Base-by-base conservation (phyloP, 2,113 vertebrate genomes). In the Strigops habroptila region DNA sequence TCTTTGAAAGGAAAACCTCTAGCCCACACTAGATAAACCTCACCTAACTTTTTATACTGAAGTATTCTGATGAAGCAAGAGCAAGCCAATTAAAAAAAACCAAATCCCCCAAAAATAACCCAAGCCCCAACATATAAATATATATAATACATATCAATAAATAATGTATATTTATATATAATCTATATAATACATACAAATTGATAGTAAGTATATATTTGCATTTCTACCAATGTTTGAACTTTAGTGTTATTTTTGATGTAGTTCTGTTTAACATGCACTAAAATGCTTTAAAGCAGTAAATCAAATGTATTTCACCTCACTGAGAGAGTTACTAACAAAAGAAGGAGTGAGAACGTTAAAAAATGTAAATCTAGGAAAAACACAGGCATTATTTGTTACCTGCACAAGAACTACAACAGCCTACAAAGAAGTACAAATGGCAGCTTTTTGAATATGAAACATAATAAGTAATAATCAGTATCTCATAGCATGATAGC, bases 401-500 rank as follows among this genome's bases (percentile, higher is more conserved):
- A 41, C 28, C 33, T 46, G 19, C 15, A 10, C 37, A 31, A 49
- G 85, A 91, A 53, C 5, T 28, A 62, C 21, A 67, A 64, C 39
- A 27, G 30, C 37, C 60, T 59, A 10, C 11, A 75, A 91, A 88
- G 14, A 59, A 92, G 67, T 43, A 86, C 55, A 94, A 96, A 91
- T 39, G 73, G 31, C 51, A 90, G 82, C 39, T 91, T 94, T 95
- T 83, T 89, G 69, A 91, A 88, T 94, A 84, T 65, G 86, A 91
- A 91, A 86, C 96, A 59, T 97, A 97, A 95, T 98, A 98, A 98
- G 97, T 96, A 97, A 98, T 98, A 98, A 97, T 97, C 98, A 98
- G 97, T 97, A 97, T 96, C 97, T 97, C 92, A 81, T 91, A 96
- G 96, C 95, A 91, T 89, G 97, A 98, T 98, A 98, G 98, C 98